phyloP scores from a whole-genome alignment of 2,113 vertebrate genomes.

The Bufo gargarizans region DNA sequence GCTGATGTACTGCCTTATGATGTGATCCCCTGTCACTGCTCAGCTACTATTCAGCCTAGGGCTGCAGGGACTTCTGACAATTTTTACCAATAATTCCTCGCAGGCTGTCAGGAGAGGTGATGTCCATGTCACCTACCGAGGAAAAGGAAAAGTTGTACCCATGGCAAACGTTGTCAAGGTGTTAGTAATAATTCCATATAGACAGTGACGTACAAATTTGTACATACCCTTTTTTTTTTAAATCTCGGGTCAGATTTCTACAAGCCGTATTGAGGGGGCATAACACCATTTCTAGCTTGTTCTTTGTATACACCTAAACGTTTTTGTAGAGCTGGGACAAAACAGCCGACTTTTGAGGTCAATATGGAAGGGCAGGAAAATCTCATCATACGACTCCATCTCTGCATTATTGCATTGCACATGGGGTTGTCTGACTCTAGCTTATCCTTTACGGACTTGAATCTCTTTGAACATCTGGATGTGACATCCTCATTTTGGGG shows the following conservation, averaged over 20 bases:
- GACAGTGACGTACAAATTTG: neutral
- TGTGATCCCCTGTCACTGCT: conserved; percentile 46
- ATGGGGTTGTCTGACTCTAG: neutral
- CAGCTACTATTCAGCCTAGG: conserved; percentile 46
- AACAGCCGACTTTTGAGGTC: neutral
- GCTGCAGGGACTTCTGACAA: conserved; percentile 38
- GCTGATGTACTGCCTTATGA: conserved; percentile 25
- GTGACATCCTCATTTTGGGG: no score
- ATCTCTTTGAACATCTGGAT: neutral
- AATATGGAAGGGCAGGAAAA: neutral
- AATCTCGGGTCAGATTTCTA: neutral
- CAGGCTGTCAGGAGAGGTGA: conserved; percentile 42
- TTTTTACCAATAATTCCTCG: conserved; percentile 25
- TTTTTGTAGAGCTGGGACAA: neutral
- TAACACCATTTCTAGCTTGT: neutral
- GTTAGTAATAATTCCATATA: conserved; percentile 26
- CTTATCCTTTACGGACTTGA: neutral
- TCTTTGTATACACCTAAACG: neutral
- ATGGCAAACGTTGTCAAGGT: conserved; percentile 14
- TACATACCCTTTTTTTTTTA: neutral
- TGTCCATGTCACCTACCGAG: conserved; percentile 32
- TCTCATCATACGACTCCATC: neutral
- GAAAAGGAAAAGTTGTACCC: conserved; percentile 23
- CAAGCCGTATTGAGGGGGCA: neutral
- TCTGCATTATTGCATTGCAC: neutral